phyloP scores from a whole-genome alignment of 2,113 vertebrate species.

The Phylloscopus trochiloides region DNA sequence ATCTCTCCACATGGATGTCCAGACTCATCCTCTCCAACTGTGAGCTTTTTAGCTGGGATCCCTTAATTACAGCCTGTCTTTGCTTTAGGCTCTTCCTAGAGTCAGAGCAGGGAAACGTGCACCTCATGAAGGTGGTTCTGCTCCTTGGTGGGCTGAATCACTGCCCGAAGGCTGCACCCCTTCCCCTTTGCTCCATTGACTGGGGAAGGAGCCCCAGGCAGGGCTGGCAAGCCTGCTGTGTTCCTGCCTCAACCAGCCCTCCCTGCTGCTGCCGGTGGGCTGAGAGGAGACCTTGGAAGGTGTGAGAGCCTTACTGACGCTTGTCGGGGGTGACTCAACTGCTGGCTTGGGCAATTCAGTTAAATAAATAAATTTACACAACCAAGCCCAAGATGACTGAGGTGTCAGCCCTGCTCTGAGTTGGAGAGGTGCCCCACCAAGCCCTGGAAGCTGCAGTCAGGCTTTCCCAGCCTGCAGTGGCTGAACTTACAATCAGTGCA shows the following conservation, averaged over 20 bases:
- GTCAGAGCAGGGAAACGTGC: neutral
- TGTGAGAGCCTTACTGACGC: neutral
- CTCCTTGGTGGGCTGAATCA: neutral
- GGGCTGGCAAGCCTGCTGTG: neutral
- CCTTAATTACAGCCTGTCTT: neutral
- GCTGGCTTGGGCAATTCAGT: neutral
- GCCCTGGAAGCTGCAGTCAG: fast-evolving
- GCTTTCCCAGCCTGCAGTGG: neutral
- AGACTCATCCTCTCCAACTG: neutral
- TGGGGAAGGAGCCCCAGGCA: neutral
- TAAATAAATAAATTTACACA: neutral
- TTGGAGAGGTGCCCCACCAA: neutral
- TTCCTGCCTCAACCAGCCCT: neutral
- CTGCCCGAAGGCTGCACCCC: neutral
- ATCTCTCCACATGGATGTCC: neutral
- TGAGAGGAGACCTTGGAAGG: neutral
- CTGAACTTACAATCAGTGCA: neutral
- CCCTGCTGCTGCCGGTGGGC: neutral
- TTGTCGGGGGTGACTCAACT: neutral
- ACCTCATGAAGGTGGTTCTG: neutral
- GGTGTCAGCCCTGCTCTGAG: neutral
- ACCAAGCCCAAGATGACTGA: neutral
- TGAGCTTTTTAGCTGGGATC: neutral
- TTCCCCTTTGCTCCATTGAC: neutral
- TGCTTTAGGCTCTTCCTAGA: neutral